A percentile compares a stretch with the other conserved stretches of the same genome.
phyloP scores from a whole-genome alignment of 2,113 vertebrate species.

The Dendropsophus ebraccatus region DNA sequence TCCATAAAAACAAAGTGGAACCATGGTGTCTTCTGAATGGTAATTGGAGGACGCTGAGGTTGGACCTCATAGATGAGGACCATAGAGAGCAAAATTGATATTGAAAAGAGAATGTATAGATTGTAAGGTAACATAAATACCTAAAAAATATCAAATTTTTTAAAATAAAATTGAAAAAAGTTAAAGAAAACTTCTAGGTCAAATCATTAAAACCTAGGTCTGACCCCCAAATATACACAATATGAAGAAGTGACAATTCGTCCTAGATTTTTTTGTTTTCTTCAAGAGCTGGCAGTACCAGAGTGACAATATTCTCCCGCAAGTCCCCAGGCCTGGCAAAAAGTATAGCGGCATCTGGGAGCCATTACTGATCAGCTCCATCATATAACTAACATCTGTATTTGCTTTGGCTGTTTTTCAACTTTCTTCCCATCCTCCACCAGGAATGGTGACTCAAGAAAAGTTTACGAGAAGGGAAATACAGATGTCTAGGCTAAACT shows the following conservation, averaged over 20 bases:
- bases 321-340: background rate
- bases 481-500: slow-evolving; percentile 15
- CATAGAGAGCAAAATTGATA: too few species aligned
- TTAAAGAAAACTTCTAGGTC: background rate
- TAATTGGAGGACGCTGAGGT: too few species aligned
- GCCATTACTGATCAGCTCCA: slow-evolving; percentile 22
- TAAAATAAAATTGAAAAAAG: background rate
- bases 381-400: slow-evolving; percentile 47
- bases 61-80: too few species aligned
- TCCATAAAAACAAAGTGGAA: too few species aligned
- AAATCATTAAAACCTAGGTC: background rate
- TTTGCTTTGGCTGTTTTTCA: slow-evolving; percentile 37
- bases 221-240: background rate
- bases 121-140: background rate
- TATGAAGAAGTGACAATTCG: background rate
- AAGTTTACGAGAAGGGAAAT: background rate
- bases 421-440: slow-evolving; percentile 29
- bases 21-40: too few species aligned
- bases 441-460: background rate
- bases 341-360: background rate
- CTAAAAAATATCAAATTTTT: background rate
- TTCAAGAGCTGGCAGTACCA: background rate
- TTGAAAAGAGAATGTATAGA: background rate
- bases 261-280: too few species aligned
- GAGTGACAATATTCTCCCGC: background rate